Evolutionary conservation across 23 tunicate genomes (phyloP), one percentile per base, ranked within the genome.

Genomic region (Ciona savignyi): DNA sequence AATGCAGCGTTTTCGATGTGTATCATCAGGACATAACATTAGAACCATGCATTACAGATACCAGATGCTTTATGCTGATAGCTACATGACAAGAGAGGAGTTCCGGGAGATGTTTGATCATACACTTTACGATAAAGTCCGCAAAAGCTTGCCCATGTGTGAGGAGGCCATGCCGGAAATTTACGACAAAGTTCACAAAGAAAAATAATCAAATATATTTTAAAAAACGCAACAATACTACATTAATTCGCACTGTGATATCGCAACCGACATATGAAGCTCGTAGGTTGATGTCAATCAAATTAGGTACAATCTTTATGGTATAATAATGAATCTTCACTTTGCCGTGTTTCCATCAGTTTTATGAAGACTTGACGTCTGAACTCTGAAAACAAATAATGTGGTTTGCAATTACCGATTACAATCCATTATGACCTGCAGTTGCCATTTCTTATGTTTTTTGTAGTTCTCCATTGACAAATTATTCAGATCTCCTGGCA

Each of bases 11-110:
- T 42, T 42, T 15, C n/a, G n/a, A 42, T 42, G 56, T 42, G 56
- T 42, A 9, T 6, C 56, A 42, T 6, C 9, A 9, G 15, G 56
- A 42, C n/a, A n/a, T n/a, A n/a, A n/a, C n/a, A n/a, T n/a, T n/a
- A n/a, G n/a, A n/a, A n/a, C n/a, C n/a, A n/a, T n/a, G n/a, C n/a
- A 19, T 34, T 42, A 15, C 35, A 82, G 87, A 3, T 88, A 76
- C 72, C 96, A 88, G 75, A 88, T 88, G 96, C 61, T 88, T 23
- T 88, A 88, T 73, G 96, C 96, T 33, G 96, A 88, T 30, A 88
- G 96, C 61, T 88, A 88, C 70, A 72, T 88, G 96, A 76, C 96
- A 2, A 66, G 74, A 2, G 80, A 82, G 25, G 96, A 88, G 25
- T 88, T 88, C 60, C 76, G 66, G 25, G 76, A 77, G 23, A 88